Conservation (phyloP, 2,113 vertebrate genomes). For the Podocnemis expansa region DNA sequence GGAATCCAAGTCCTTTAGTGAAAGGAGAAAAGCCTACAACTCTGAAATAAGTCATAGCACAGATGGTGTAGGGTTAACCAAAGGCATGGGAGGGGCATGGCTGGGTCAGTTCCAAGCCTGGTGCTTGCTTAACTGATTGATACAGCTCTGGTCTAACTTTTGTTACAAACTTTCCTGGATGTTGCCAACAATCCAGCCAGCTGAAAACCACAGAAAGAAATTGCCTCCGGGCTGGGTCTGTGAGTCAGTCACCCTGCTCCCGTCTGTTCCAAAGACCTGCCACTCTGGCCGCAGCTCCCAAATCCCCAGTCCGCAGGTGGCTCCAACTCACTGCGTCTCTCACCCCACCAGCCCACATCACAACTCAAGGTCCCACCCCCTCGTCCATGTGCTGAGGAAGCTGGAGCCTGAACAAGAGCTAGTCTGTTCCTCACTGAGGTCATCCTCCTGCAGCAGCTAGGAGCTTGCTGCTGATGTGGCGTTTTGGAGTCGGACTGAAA, state of each 20-base stretch:
- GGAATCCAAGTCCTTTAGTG: background rate
- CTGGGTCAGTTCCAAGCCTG: background rate
- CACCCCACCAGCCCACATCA: background rate
- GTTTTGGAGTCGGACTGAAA: background rate
- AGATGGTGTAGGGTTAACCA: background rate
- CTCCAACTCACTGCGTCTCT: fast-evolving
- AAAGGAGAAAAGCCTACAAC: fast-evolving
- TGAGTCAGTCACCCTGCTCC: background rate
- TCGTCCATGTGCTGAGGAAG: background rate
- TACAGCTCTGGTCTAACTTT: background rate
- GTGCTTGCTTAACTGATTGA: background rate
- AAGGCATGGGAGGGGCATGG: background rate
- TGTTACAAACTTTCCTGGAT: background rate
- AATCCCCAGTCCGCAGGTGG: fast-evolving
- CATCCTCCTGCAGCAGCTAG: conserved; percentile 36
- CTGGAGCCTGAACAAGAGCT: conserved; percentile 61
- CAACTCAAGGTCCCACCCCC: background rate
- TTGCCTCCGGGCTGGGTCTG: background rate
- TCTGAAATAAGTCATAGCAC: background rate
- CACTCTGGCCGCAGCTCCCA: background rate
- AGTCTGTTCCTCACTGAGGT: conserved; percentile 67
- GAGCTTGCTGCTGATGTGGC: conserved; percentile 67
- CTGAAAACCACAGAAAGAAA: background rate
- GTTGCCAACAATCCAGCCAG: background rate
- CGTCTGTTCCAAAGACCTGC: background rate